phyloP scores from a whole-genome alignment of 2,797 vertebrate genomes.

The Chrysolophus pictus region DNA sequence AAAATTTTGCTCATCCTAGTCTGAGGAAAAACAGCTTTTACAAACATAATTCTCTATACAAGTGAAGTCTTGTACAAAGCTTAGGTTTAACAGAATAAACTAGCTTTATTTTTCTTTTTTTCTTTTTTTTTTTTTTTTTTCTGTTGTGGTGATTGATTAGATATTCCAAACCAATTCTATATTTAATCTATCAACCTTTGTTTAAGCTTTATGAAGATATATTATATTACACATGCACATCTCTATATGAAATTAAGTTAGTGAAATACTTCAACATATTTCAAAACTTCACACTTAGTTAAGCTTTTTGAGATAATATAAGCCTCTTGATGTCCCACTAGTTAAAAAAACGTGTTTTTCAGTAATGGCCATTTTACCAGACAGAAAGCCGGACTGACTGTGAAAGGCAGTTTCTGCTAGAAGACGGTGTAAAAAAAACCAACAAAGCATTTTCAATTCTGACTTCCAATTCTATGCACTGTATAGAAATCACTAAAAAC shows the following conservation, averaged over 20 bases:
- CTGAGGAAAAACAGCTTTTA: background rate
- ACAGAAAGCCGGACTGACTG: background rate
- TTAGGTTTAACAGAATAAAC: background rate
- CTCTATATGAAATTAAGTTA: slow-evolving; percentile 38
- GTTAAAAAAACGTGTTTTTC: background rate
- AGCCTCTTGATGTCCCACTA: background rate
- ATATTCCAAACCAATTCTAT: slow-evolving; percentile 36
- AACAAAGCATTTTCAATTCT: background rate
- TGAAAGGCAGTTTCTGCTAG: background rate
- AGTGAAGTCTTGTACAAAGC: background rate
- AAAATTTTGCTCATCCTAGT: background rate
- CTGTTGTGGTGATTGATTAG: slow-evolving; percentile 18
- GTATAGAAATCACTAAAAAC: background rate
- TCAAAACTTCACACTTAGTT: slow-evolving; percentile 42
- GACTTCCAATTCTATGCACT: background rate
- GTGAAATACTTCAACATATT: background rate
- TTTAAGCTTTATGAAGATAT: slow-evolving; percentile 54
- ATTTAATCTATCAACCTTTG: slow-evolving; percentile 56
- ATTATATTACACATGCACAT: background rate
- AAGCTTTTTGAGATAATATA: slow-evolving; percentile 1
- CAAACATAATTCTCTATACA: background rate
- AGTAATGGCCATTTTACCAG: background rate
- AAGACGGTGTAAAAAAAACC: background rate
- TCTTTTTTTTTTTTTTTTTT: background rate
- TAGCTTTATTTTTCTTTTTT: background rate